These are phyloP conservation scores for Podilymbus podiceps DNA, from an alignment of 2,113 vertebrate species.

Conservation along the genomic window DNA sequence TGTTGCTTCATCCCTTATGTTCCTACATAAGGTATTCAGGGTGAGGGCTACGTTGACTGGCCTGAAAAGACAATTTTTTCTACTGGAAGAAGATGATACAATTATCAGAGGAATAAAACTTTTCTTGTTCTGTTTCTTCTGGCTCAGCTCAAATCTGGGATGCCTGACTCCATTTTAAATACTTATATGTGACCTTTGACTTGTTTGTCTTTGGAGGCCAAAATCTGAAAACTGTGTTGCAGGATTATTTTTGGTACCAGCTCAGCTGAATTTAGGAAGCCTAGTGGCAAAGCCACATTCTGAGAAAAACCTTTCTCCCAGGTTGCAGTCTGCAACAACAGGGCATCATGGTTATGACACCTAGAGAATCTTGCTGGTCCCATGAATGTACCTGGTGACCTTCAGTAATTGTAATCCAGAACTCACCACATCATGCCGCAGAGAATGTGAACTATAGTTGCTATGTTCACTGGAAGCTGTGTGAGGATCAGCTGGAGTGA, in stretches of 20 bases:
- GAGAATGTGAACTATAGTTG: background rate
- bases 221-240: background rate
- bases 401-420: background rate
- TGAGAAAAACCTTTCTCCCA: background rate
- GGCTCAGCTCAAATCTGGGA: background rate
- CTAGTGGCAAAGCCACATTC: background rate
- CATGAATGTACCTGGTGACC: background rate
- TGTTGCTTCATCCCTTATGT: background rate
- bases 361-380: background rate
- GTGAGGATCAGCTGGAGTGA: background rate
- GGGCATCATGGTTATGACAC: accelerated
- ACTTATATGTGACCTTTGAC: background rate
- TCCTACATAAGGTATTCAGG: background rate
- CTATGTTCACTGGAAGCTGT: background rate
- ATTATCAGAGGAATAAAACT: background rate
- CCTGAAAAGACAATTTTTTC: background rate
- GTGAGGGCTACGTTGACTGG: background rate
- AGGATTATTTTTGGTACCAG: background rate
- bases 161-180: background rate
- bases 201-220: background rate
- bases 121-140: background rate
- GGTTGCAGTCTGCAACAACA: background rate
- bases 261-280: background rate
- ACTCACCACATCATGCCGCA: background rate
- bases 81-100: background rate